Conservation (phyloP, 2,113 vertebrate species). For the Saguinus midas region DNA sequence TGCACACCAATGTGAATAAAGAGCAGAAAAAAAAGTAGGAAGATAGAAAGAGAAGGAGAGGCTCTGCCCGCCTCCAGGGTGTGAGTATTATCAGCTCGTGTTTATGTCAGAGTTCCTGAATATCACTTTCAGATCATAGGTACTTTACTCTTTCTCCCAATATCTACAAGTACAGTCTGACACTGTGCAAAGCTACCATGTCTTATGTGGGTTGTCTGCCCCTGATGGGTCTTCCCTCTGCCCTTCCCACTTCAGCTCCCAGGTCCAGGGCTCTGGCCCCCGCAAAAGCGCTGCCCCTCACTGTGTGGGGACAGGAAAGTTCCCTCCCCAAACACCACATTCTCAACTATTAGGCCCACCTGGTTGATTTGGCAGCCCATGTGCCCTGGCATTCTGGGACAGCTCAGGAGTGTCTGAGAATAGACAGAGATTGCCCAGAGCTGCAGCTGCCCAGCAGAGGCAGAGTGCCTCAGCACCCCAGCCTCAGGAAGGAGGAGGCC, state of each 20-base stretch:
- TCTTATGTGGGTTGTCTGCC: too few relatives aligned
- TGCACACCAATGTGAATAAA: not conserved
- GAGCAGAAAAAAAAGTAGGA: not conserved
- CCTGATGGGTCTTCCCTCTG: not conserved
- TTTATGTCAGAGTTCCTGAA: not conserved
- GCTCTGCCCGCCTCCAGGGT: fast-evolving
- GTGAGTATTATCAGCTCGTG: fast-evolving
- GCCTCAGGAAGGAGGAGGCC: not conserved
- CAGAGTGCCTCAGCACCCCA: not conserved
- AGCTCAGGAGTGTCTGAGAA: not conserved
- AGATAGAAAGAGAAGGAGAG: not conserved
- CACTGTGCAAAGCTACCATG: not conserved
- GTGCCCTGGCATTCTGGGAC: not conserved
- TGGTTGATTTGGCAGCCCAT: not conserved
- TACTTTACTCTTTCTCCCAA: not conserved
- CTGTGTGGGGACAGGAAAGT: not conserved
- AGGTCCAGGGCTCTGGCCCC: not conserved
- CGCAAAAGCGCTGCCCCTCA: not conserved
- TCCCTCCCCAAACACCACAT: not conserved
- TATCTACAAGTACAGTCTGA: not conserved
- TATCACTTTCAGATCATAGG: not conserved
- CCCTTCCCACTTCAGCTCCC: not conserved
- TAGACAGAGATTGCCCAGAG: not conserved
- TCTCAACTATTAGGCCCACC: not conserved
- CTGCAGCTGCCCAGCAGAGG: not conserved